Evolutionary conservation across 2,888 invertebrate genomes (phyloP).

Genomic region (Acanthosepion esculentum): DNA sequence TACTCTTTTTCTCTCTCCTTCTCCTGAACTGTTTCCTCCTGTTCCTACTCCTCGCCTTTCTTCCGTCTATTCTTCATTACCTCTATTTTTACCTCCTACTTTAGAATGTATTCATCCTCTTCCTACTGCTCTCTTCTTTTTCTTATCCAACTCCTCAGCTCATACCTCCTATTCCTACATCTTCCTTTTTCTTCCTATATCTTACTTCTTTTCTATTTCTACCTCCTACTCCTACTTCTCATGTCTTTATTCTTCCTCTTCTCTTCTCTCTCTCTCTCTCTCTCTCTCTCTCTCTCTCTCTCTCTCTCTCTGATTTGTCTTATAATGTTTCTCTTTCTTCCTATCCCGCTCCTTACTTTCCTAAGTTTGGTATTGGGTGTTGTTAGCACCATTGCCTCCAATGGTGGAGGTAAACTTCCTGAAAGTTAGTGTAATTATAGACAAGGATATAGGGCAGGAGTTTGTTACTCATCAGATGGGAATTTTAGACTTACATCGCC

Average conservation of each 20-base stretch:
- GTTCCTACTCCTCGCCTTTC: no score
- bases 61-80: background rate
- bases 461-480: constrained; percentile 6
- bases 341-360: background rate
- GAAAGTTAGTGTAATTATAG: constrained; percentile 12
- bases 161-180: background rate
- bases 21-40: no score
- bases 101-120: background rate
- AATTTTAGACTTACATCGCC: constrained; percentile 20
- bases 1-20: background rate
- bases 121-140: background rate
- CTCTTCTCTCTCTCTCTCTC: background rate
- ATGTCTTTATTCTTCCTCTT: background rate
- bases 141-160: no score
- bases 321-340: background rate
- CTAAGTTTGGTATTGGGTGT: constrained; percentile 17
- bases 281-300: no score
- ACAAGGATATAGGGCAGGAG: background rate
- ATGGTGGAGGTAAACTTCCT: background rate
- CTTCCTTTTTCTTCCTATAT: background rate
- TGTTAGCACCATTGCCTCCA: background rate
- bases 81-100: background rate
- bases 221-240: background rate
- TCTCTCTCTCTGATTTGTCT: background rate
- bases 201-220: background rate